phyloP scores from a whole-genome alignment of 1,140 invertebrate genomes.

The Yoshiicerus persimilis region DNA sequence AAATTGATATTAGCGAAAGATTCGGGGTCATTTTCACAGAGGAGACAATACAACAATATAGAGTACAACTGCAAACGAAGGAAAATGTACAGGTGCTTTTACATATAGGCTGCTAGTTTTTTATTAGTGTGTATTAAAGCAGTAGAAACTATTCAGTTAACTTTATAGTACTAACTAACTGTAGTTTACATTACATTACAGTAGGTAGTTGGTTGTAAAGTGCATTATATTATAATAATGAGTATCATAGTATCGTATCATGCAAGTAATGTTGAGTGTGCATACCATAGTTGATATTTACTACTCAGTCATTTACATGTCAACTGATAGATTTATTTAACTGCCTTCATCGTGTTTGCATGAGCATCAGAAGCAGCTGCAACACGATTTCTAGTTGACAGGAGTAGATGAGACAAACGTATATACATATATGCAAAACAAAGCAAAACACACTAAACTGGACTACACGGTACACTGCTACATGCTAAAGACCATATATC shows the following conservation, averaged over 20 bases:
- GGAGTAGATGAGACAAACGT: not conserved
- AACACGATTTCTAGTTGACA: conserved; percentile 16
- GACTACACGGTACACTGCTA: not conserved
- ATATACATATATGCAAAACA: not conserved
- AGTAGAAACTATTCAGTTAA: not conserved
- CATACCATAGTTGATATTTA: not conserved
- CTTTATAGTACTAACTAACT: too few relatives aligned
- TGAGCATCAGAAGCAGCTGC: not conserved
- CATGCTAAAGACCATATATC: not conserved
- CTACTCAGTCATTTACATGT: not conserved
- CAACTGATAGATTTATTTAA: not conserved
- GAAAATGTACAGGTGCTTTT: too few relatives aligned
- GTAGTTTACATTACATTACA: too few relatives aligned
- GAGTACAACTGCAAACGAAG: too few relatives aligned
- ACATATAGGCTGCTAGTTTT: not conserved
- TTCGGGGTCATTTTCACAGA: conserved; percentile 41
- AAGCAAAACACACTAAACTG: not conserved
- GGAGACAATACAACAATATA: not conserved
- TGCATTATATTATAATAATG: not conserved
- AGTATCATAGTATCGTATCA: not conserved
- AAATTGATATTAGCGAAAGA: conserved; percentile 36
- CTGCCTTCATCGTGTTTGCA: not conserved
- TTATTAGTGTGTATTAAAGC: not conserved
- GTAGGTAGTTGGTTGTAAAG: too few relatives aligned
- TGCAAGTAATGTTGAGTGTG: not conserved